phyloP scores from a whole-genome alignment of 2,113 vertebrate species.

The Zosterops hypoxanthus region DNA sequence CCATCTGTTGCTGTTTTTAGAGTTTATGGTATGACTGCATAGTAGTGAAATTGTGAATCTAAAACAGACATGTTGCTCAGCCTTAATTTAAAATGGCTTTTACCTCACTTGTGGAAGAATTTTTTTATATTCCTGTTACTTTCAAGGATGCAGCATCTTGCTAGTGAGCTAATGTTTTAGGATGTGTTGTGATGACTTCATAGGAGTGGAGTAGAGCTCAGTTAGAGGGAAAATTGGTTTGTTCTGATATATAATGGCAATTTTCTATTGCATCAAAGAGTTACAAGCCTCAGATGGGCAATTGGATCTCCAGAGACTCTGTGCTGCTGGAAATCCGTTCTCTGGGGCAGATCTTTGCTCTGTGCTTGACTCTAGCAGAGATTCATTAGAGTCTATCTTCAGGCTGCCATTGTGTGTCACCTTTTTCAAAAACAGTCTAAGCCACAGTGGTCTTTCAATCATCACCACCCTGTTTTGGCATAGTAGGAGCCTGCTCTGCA shows the following conservation, averaged over 20 bases:
- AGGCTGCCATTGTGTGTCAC: neutral
- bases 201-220: neutral
- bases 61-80: neutral
- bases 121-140: neutral
- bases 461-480: neutral
- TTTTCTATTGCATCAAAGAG: neutral
- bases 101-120: neutral
- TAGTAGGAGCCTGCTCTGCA: neutral
- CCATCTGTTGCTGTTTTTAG: neutral
- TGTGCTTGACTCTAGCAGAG: neutral
- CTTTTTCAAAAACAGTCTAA: neutral
- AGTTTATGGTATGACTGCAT: neutral
- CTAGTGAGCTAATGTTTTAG: neutral
- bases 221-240: neutral
- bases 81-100: neutral
- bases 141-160: neutral
- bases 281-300: neutral
- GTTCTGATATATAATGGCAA: neutral
- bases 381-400: neutral
- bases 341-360: neutral
- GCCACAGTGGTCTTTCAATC: neutral
- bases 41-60: neutral
- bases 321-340: neutral
- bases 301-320: neutral
- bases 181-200: neutral